phyloP scores from a whole-genome alignment of 1,140 invertebrate genomes.

The Procambarus clarkii region DNA sequence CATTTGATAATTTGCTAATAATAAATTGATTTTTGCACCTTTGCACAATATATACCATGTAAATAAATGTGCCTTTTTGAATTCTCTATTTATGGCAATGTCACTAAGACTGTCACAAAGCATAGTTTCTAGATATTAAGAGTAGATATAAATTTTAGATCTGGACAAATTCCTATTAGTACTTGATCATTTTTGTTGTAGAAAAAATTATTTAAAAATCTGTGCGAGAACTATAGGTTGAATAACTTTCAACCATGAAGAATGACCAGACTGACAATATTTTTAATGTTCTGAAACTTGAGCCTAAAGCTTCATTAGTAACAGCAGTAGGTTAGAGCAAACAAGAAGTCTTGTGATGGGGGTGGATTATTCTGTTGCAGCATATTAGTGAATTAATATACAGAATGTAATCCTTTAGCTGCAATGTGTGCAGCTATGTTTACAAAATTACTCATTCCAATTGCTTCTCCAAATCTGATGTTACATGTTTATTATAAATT shows the following conservation, averaged over 20 bases:
- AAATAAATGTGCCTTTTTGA: slow-evolving; percentile 48
- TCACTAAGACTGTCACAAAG: slow-evolving; percentile 37
- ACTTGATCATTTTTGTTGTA: not conserved
- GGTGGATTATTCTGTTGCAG: no score
- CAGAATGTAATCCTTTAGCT: no score
- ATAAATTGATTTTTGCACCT: not conserved
- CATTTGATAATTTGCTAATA: not conserved
- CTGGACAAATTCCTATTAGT: not conserved
- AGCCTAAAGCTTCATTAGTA: not conserved
- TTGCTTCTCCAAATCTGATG: no score
- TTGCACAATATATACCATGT: no score
- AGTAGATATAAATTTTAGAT: slow-evolving; percentile 16
- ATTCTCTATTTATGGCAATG: slow-evolving; percentile 22
- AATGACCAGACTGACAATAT: not conserved
- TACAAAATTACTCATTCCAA: no score
- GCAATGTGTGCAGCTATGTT: no score
- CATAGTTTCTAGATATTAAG: slow-evolving; percentile 19
- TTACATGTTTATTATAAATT: no score
- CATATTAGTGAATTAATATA: no score
- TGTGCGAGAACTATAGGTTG: no score
- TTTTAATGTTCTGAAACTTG: not conserved
- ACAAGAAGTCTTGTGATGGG: no score
- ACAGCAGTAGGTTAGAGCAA: not conserved
- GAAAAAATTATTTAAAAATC: no score
- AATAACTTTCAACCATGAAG: not conserved